Evolutionary conservation across 2,888 invertebrate genomes (phyloP).

Genomic region (Eupithecia subfuscata): DNA sequence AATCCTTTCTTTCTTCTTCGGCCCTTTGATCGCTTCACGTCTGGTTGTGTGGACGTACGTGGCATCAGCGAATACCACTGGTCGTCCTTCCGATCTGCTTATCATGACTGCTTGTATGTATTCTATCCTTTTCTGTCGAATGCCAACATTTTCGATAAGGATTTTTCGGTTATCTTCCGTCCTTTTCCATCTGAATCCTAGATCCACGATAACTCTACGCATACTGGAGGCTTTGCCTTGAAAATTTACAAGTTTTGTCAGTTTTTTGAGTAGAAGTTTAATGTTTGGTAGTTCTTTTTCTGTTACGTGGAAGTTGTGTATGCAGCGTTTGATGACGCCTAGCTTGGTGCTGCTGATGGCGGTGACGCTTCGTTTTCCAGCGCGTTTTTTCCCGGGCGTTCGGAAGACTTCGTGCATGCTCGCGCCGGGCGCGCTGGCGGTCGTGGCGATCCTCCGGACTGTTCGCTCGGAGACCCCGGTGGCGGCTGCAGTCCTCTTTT

Average conservation of each 20-base stretch:
- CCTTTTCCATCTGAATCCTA: slow-evolving; percentile 29
- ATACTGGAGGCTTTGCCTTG: slow-evolving; percentile 23
- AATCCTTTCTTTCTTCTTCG: slow-evolving; percentile 11
- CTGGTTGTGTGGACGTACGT: slow-evolving; percentile 6
- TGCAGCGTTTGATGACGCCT: slow-evolving; percentile 23
- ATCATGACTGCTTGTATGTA: slow-evolving; percentile 21
- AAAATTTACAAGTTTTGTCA: slow-evolving; percentile 11
- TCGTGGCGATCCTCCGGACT: slow-evolving; percentile 26
- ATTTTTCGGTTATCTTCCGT: slow-evolving; percentile 18
- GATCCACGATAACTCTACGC: slow-evolving; percentile 11
- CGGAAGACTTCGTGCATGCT: slow-evolving; percentile 37
- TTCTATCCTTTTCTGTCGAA: slow-evolving; percentile 28
- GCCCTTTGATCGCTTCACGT: background rate
- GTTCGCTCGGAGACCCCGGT: slow-evolving; percentile 38
- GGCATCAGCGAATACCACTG: slow-evolving; percentile 18
- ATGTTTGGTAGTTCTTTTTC: slow-evolving; percentile 24
- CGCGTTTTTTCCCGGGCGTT: slow-evolving; percentile 48
- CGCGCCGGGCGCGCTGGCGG: slow-evolving; percentile 7
- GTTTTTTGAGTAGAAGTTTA: slow-evolving; percentile 2
- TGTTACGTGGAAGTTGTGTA: slow-evolving; percentile 25
- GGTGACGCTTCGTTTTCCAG: slow-evolving; percentile 44
- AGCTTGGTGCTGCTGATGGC: slow-evolving; percentile 23
- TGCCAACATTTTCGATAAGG: slow-evolving; percentile 16
- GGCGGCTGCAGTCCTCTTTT: slow-evolving; percentile 38
- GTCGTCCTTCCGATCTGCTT: slow-evolving; percentile 18